These are phyloP conservation scores for Silurus glanis DNA, from an alignment of 2,113 vertebrate species.

Conservation along the genomic window DNA sequence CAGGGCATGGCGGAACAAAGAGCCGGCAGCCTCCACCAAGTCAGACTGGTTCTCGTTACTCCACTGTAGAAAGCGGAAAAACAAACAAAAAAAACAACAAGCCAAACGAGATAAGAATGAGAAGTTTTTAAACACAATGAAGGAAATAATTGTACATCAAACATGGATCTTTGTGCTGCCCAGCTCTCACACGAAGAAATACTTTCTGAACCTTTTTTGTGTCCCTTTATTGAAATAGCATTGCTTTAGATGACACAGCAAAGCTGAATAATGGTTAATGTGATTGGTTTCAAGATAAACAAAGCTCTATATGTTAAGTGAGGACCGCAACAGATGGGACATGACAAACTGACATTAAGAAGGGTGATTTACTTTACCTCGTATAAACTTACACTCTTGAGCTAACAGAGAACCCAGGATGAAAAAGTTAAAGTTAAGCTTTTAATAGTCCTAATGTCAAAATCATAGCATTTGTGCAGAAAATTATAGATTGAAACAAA, in stretches of 20 bases:
- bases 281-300: neutral
- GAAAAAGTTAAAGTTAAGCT: too few relatives aligned
- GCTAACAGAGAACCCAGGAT: too few relatives aligned
- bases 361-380: neutral
- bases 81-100: neutral
- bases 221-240: neutral
- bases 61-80: constrained; percentile 76
- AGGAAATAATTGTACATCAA: constrained; percentile 3
- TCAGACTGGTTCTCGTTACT: constrained; percentile 92
- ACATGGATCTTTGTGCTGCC: constrained; percentile 4
- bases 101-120: constrained; percentile 8
- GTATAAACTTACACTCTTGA: neutral
- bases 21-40: constrained; percentile 81
- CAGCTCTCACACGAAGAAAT: neutral
- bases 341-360: neutral
- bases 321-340: neutral
- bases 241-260: neutral
- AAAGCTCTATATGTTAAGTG: neutral
- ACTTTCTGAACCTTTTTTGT: neutral
- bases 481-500: too few relatives aligned
- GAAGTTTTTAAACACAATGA: neutral
- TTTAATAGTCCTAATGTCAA: too few relatives aligned
- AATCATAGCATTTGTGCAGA: too few relatives aligned
- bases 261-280: neutral
- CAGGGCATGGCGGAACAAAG: constrained; percentile 78